Base-by-base conservation (phyloP, 2,797 vertebrate species). In the Manis pentadactyla region DNA sequence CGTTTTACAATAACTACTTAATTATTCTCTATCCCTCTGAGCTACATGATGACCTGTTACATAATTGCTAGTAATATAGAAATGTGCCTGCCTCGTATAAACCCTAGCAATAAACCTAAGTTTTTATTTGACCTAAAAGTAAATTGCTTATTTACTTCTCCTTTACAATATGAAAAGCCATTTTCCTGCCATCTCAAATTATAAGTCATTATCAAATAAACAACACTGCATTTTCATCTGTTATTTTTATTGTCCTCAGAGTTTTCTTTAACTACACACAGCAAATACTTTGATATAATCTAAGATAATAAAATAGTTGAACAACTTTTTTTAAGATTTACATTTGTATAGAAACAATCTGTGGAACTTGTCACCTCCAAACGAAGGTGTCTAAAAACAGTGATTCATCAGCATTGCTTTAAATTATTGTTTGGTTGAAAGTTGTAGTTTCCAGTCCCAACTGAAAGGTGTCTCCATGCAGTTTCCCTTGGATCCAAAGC, bases 301-400 rank as follows among this genome's bases (percentile, higher is more conserved):
- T 98, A 98, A 97, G 98, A 98, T 99, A 99, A 98, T 98, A 99
- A 99, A 99, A 99, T 99, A 99, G 98, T 97, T 98, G 97, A 98
- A 97, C 98, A 97, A 98, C 93, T 98, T 98, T 98, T 98, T 98
- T 97, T 98, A 95, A 98, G 97, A 98, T 98, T 98, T 98, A 98
- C 97, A 98, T 98, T 97, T 98, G 97, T 98, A 98, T 98, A 99
- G 98, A 98, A 98, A 98, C 97, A 94, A 98, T 98, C 97, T 97
- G 96, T 97, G 97, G 95, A 97, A 97, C 91, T 64, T 90, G 94
- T 98, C 94, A 74, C 91, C 95, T 98, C 53, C 63, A 97, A 98
- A 97, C 79, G 94, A 97, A 97, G 95, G 94, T 97, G 96, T 97
- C 96, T 2, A 1, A 86, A 98, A 97, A 74, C 97, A 96, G 93